Base-by-base conservation (phyloP, 2,113 vertebrate species). In the Chaenocephalus aceratus region DNA sequence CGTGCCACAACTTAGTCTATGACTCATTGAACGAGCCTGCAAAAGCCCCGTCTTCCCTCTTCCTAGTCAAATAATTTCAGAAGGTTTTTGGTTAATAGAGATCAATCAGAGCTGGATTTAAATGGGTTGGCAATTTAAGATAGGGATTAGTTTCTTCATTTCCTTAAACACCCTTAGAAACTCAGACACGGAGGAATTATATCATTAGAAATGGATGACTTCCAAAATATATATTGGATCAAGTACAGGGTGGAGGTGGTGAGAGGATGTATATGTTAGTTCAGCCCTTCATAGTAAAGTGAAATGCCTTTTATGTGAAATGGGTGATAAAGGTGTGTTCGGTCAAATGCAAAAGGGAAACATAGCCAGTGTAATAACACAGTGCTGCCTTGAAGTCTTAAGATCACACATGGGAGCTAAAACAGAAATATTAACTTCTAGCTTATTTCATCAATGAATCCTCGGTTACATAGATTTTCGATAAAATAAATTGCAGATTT, bases 31-130 rank as follows among this genome's bases (percentile, higher is more conserved):
- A 75, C 13, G 34, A 23, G 57, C 45, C 5, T 18, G 76, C 83
- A 77, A 73, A 87, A 75, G 75, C 13, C 11, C 62, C 2, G 36
- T 66, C 87, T 30, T 48, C 73, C 66, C 79, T 62, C 77, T 74
- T 74, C 63, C 80, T 12, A 10, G 34, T 82, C 77, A 75, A 68
- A 88, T 61, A 60, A 51, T 74, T 69, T 76, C 61, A 36, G 56
- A 10, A 23, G 70, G 74, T 44, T 75, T 82, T 79, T n/a, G 80
- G 79, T 76, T 77, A 76, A 66, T 67, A 45, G 41, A 71, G 63
- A 81, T 86, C 62, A 70, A 72, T 86, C 79, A 78, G 60, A 85
- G 79, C 53, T 63, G 71, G 67, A 58, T 77, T 88, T 77, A 68
- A 63, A 86, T 77, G 63, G 49, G 36, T 41, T 63, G 69, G 54